Evolutionary conservation across 2,888 invertebrate genomes (phyloP), one percentile per base, ranked within the genome.

Genomic region (Callinectes sapidus): DNA sequence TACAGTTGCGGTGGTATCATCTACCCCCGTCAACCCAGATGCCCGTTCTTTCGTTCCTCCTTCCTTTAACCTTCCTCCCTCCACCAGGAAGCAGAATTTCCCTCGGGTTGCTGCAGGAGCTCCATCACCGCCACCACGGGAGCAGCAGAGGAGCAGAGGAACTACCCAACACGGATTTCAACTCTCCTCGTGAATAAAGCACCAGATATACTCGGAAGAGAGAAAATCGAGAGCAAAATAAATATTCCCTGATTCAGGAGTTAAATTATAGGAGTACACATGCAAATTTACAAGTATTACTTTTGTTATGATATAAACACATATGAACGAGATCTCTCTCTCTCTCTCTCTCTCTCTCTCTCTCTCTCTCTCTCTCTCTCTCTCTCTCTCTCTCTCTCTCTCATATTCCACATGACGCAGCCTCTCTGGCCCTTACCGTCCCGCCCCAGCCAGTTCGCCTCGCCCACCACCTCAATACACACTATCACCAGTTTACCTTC

Each of bases 101-200:
- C 81, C 81, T 81, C 35, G 81, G 81, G 81, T 81, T 32, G 10
- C 32, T 14, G 35, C 32, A 81, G 16, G 3, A 81, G n/a, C 81
- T 81, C 81, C 14, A 71, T 71, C 71, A 71, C 28, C 71, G 28
- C 28, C 71, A 32, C 16, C 35, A 16, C 16, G 32, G 14, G 81
- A 35, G 18, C 61, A 61, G 16, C 48, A 48, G 48, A 48, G 48
- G 48, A 48, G 48, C 48, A 48, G 71, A 71, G 28, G 8, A 23
- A 28, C 81, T 35, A 81, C 23, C 71, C 71, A 28, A 81, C 81
- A 81, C 81, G 81, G 81, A 14, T 81, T 81, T 81, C 81, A 81
- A 81, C 81, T 81, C 81, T 81, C 35, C 35, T 81, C 35, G 3
- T 81, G 35, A 35, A 35, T 32, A 32, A 81, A 35, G 81, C 81